These are phyloP conservation scores for Coleophora flavipennella DNA, from an alignment of 2,888 invertebrate species.

Conservation along the genomic window DNA sequence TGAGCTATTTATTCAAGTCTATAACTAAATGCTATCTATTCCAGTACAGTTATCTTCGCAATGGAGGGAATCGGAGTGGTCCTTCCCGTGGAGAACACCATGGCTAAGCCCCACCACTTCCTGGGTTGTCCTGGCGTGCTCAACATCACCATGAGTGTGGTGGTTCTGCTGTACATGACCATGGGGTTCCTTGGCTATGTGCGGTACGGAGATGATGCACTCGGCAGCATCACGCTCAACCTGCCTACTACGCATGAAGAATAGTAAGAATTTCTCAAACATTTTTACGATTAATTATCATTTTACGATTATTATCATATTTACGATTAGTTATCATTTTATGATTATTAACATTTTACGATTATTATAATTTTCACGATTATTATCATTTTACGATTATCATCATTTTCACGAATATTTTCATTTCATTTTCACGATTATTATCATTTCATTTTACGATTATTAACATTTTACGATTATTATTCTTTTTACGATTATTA, in stretches of 20 bases:
- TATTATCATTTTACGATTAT: too few relatives aligned
- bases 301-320: not conserved
- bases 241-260: constrained; percentile 77
- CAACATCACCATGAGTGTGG: constrained; percentile 88
- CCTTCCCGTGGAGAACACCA: constrained; percentile 93
- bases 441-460: too few relatives aligned
- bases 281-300: constrained; percentile 16
- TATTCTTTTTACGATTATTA: too few relatives aligned
- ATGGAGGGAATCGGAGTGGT: constrained; percentile 97
- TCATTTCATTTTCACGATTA: too few relatives aligned
- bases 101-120: constrained; percentile 87
- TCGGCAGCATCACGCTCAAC: constrained; percentile 88
- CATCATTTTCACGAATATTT: too few relatives aligned
- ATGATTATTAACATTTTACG: too few relatives aligned
- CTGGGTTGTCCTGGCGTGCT: constrained; percentile 88
- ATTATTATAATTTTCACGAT: too few relatives aligned
- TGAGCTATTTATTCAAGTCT: not conserved
- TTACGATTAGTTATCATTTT: too few relatives aligned
- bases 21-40: constrained; percentile 21
- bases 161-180: constrained; percentile 82
- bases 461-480: too few relatives aligned
- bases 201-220: constrained; percentile 80
- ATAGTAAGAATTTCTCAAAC: constrained; percentile 70
- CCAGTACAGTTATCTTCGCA: constrained; percentile 93
- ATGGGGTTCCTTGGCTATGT: constrained; percentile 94